Evolutionary conservation across 1,140 invertebrate species (phyloP).

Genomic region (Lepidurus apus): DNA sequence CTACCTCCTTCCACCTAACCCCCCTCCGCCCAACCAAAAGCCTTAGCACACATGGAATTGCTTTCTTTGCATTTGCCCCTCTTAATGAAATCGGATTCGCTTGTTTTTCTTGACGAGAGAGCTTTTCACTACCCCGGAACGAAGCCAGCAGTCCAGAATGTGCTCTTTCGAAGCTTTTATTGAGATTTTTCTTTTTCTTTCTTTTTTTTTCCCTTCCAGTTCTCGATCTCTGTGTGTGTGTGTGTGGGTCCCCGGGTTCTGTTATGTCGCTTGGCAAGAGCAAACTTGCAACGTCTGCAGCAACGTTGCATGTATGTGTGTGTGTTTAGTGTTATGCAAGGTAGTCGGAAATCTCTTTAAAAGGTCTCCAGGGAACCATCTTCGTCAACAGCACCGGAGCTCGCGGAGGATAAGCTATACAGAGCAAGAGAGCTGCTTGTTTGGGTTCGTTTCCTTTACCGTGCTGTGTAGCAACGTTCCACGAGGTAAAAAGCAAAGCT

Average conservation of each 20-base stretch:
- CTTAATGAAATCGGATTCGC: constrained; percentile 14
- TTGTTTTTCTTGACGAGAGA: neutral
- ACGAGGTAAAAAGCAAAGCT: neutral
- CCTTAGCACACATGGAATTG: neutral
- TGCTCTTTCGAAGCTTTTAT: neutral
- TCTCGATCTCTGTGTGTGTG: neutral
- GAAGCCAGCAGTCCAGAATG: neutral
- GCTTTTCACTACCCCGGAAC: neutral
- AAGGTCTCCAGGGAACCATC: constrained; percentile 11
- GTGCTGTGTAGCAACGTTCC: neutral
- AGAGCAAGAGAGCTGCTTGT: neutral
- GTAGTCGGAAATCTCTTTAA: constrained; percentile 18
- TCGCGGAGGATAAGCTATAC: constrained; percentile 9
- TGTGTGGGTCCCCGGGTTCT: neutral
- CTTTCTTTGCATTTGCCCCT: constrained; percentile 14
- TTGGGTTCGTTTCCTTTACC: neutral
- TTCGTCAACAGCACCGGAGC: constrained; percentile 1
- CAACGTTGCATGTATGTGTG: neutral
- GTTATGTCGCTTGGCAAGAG: neutral
- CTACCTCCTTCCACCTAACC: neutral
- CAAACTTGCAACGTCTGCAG: constrained; percentile 6
- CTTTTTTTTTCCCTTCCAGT: neutral
- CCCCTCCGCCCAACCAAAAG: neutral
- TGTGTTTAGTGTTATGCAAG: constrained; percentile 15
- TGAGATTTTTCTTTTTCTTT: neutral